These are phyloP conservation scores for Hypocryptadius cinnamomeus DNA, from an alignment of 2,113 vertebrate species.

Conservation along the genomic window DNA sequence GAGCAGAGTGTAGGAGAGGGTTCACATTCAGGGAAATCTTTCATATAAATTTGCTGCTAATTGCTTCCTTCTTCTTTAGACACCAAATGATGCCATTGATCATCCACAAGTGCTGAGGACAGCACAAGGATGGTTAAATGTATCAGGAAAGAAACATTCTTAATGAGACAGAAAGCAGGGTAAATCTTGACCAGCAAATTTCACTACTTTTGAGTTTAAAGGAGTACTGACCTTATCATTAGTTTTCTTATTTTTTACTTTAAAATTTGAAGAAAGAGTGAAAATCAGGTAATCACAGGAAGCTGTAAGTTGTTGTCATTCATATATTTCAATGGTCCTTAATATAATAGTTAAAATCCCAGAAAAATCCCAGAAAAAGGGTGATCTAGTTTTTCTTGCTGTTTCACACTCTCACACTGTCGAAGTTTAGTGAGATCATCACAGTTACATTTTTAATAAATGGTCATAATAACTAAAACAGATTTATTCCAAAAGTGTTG, in stretches of 20 bases:
- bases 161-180: slow-evolving; percentile 53
- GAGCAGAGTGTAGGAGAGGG: neutral
- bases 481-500: slow-evolving; percentile 44
- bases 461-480: neutral
- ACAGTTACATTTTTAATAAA: neutral
- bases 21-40: slow-evolving; percentile 28
- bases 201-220: slow-evolving; percentile 29
- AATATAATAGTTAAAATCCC: neutral
- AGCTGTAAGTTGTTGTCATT: neutral
- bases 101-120: slow-evolving; percentile 41
- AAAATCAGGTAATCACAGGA: neutral
- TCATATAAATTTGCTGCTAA: slow-evolving; percentile 60
- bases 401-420: neutral
- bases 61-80: slow-evolving; percentile 58
- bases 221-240: neutral
- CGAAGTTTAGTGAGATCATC: neutral
- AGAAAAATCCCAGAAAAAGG: neutral
- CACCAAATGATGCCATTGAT: slow-evolving; percentile 56
- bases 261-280: neutral
- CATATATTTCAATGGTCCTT: neutral
- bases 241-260: neutral
- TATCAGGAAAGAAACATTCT: slow-evolving; percentile 49
- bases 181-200: slow-evolving; percentile 22
- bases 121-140: slow-evolving; percentile 42
- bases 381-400: neutral